Base-by-base conservation (phyloP, 2,797 vertebrate species). In the Malurus leucopterus region DNA sequence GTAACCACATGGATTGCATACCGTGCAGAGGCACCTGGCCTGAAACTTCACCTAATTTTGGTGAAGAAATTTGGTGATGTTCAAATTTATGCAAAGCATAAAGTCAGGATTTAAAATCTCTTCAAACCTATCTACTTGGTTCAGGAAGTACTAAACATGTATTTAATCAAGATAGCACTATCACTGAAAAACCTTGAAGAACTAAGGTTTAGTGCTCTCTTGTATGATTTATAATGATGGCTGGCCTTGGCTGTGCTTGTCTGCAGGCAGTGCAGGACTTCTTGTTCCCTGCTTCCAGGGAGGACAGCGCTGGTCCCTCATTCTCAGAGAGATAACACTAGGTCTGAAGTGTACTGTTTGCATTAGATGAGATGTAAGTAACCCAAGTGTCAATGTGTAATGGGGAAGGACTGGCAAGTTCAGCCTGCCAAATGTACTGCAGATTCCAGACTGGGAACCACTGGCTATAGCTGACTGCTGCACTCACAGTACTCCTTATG, bases 1-100 rank as follows among this genome's bases (percentile, higher is more conserved):
- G 17, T n/a, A 51, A 38, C 32, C 8, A 6, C 1, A 1, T 3
- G 3, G 41, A 13, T 59, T 49, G 11, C 0, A 0, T 27, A 12
- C 1, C 0, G 15, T 69, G 58, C 9, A 23, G 46, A 61, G 24
- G 5, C 11, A 30, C 19, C 19, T 50, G 9, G 6, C 36, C 26
- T 53, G 41, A 80, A 55, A 10, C 53, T 53, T 55, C 13, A 40
- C 23, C 5, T 7, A 3, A 16, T 32, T 26, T 19, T 30, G 15
- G 29, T 36, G 32, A 24, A 27, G 38, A 46, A 67, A 50, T 6
- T 0, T 2, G 21, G 49, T 46, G 47, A 54, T 36, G 11, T 12
- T 36, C 36, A 36, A 36, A 36, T 36, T 36, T 12, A 36, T 3
- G 32, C 6, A 27, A 32, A 81, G 12, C 11, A 4, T 7, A 2